phyloP scores from a whole-genome alignment of 2,113 vertebrate species.

The Anoplopoma fimbria region DNA sequence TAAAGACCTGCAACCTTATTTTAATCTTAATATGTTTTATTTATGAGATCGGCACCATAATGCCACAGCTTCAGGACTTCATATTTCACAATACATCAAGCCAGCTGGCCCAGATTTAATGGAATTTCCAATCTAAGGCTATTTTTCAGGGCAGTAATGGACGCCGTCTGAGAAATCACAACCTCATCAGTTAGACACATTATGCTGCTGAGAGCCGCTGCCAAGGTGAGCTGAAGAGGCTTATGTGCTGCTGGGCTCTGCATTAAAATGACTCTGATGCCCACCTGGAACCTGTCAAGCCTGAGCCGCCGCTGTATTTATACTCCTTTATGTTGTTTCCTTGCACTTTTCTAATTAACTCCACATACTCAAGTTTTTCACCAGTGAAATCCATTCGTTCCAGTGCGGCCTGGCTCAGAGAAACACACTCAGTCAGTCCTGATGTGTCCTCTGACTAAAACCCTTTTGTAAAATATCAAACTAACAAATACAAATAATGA shows the following conservation, averaged over 20 bases:
- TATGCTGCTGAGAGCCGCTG: slow-evolving; percentile 37
- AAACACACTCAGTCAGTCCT: background rate
- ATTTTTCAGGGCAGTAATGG: slow-evolving; percentile 54
- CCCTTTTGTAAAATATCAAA: too few species aligned
- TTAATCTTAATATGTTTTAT: slow-evolving; percentile 17
- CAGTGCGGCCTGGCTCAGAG: background rate
- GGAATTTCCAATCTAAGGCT: slow-evolving; percentile 48
- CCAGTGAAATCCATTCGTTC: background rate
- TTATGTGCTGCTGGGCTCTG: slow-evolving; percentile 10
- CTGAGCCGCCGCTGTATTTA: background rate
- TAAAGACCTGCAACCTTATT: slow-evolving; percentile 11
- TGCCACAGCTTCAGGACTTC: background rate
- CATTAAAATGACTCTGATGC: background rate
- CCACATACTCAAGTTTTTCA: background rate
- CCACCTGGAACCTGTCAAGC: background rate
- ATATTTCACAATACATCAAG: slow-evolving; percentile 21
- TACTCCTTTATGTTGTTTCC: background rate
- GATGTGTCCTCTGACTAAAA: background rate
- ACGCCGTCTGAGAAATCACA: slow-evolving; percentile 46
- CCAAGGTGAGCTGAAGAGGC: slow-evolving; percentile 15
- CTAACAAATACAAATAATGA: too few species aligned
- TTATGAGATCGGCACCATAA: slow-evolving; percentile 25
- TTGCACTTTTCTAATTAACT: background rate
- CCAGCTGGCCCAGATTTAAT: slow-evolving; percentile 48
- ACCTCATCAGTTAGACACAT: slow-evolving; percentile 40